Evolutionary conservation across 2,888 invertebrate genomes (phyloP), one percentile per base, ranked within the genome.

Genomic region (Biston stratarius): DNA sequence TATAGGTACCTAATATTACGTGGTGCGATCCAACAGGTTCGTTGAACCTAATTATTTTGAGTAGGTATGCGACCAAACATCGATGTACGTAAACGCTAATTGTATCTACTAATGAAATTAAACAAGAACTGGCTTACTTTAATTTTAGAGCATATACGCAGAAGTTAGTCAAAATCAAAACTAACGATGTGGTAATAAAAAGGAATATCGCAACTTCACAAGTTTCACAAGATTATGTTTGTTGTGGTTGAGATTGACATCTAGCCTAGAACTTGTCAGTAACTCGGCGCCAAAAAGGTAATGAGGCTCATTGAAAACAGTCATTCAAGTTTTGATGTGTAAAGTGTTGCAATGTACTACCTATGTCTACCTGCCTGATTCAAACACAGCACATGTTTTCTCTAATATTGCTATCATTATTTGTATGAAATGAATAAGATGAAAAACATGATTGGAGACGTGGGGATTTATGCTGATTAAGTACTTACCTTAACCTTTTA

Each of bases 181-280:
- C 44, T 34, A 45, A 49, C 24, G 49, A 72, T 73, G 74, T 67
- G 69, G 72, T 61, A 61, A 70, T 71, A 65, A 65, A 63, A 68
- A 58, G 61, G 44, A 14, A 71, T 64, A 73, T 69, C 73, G 66
- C 72, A 77, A 79, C 75, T 72, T 72, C 51, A 67, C 55, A 61
- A 61, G 75, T 78, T 77, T 75, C 75, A 72, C 74, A 80, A 79
- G 73, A 75, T 67, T 67, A 55, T 70, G 69, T 72, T 69, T 71
- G 65, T 68, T 67, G 61, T 70, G 63, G 66, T 59, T 51, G 64
- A 74, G 77, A 80, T 78, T 82, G 83, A 84, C 80, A 72, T 77
- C 70, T 82, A 80, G 79, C 86, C 86, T 83, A 85, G 86, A 88
- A 87, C 87, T 87, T 86, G 86, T 87, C 84, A 80, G 70, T 73